Evolutionary conservation across 2,113 vertebrate genomes (phyloP).

Genomic region (Etheostoma spectabile): DNA sequence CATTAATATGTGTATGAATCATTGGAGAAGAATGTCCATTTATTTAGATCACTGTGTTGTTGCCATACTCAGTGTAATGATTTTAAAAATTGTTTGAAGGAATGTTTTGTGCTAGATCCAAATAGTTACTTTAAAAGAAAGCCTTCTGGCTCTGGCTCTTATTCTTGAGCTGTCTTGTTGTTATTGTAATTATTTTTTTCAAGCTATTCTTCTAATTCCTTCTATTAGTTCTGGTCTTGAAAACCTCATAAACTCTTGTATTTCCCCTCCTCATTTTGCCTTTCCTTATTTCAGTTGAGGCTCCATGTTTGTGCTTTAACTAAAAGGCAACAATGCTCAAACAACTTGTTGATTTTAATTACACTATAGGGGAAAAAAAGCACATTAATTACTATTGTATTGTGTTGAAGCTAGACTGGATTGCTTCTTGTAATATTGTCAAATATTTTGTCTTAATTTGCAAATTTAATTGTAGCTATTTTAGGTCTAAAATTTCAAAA

Average conservation of each 20-base stretch:
- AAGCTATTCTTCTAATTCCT: not conserved
- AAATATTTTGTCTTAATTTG: not conserved
- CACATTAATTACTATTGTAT: too few relatives aligned
- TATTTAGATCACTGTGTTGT: constrained; percentile 1
- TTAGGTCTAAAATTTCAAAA: not conserved
- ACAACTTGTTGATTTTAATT: not conserved
- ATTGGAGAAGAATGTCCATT: constrained; percentile 12
- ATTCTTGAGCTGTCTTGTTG: not conserved
- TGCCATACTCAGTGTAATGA: not conserved
- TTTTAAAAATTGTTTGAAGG: constrained; percentile 2
- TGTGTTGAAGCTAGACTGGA: not conserved
- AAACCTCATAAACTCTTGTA: not conserved
- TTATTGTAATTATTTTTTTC: not conserved
- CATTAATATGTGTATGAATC: constrained; percentile 6
- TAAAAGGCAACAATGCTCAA: not conserved
- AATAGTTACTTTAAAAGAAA: not conserved
- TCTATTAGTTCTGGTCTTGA: not conserved
- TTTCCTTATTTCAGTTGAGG: not conserved
- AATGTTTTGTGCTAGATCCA: constrained; percentile 11
- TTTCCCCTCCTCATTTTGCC: not conserved
- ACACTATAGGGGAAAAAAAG: not conserved
- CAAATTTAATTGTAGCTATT: not conserved
- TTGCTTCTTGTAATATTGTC: not conserved
- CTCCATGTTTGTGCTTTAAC: not conserved
- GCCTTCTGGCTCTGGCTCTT: not conserved